phyloP scores from a whole-genome alignment of 2,888 invertebrate genomes.

The Cephus nigrinus region DNA sequence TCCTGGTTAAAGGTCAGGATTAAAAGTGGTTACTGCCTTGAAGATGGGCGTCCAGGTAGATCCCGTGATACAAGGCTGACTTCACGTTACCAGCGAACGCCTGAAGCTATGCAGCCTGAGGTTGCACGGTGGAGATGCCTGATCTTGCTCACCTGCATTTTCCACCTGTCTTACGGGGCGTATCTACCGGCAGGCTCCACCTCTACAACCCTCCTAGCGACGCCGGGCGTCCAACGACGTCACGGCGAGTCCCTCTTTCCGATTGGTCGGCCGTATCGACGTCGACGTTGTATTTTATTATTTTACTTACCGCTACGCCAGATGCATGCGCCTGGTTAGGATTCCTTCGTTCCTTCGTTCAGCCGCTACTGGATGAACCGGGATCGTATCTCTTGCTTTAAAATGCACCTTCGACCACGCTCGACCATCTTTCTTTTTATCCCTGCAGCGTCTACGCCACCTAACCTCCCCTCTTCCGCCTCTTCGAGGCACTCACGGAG shows the following conservation, averaged over 20 bases:
- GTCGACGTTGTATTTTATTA: constrained; percentile 60
- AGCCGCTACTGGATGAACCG: background rate
- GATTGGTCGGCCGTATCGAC: constrained; percentile 59
- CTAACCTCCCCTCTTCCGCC: background rate
- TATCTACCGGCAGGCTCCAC: constrained; percentile 58
- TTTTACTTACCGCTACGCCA: constrained; percentile 48
- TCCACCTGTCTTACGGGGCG: constrained; percentile 63
- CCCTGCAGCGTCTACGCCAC: background rate
- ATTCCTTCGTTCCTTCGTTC: constrained; percentile 1
- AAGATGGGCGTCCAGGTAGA: background rate
- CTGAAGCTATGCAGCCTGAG: background rate
- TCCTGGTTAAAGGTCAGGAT: background rate
- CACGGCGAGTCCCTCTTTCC: constrained; percentile 51
- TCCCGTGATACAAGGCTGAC: background rate
- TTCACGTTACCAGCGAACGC: background rate
- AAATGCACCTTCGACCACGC: constrained; percentile 32
- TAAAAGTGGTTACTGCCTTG: background rate
- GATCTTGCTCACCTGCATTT: constrained; percentile 55
- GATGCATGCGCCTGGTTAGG: constrained; percentile 31
- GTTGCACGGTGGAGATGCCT: background rate
- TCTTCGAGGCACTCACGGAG: background rate
- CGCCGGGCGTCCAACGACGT: constrained; percentile 58
- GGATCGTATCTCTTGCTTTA: constrained; percentile 14
- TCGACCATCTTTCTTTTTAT: constrained; percentile 26
- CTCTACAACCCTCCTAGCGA: constrained; percentile 59